Evolutionary conservation across 2,797 vertebrate species (phyloP).

Genomic region (Intellagama lesueurii): DNA sequence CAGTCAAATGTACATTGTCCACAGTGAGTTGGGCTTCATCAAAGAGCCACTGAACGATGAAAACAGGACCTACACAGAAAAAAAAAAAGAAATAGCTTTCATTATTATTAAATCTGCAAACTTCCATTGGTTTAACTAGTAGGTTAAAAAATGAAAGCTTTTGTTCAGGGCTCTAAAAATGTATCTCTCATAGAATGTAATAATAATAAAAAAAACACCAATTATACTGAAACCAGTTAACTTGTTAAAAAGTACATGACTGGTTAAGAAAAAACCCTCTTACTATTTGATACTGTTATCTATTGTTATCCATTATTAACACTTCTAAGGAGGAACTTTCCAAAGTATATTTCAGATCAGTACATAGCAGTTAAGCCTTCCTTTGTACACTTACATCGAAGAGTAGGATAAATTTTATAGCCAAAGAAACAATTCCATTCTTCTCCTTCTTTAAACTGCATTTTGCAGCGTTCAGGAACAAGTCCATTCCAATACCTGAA

Average conservation of each 20-base stretch:
- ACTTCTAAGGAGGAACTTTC: not conserved
- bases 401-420: slow-evolving; percentile 94
- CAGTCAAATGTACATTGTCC: slow-evolving; percentile 95
- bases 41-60: slow-evolving; percentile 98
- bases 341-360: slow-evolving; percentile 1
- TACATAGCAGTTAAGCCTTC: not conserved
- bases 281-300: not conserved
- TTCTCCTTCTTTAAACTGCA: slow-evolving; percentile 88
- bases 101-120: not conserved
- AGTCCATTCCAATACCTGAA: slow-evolving; percentile 92
- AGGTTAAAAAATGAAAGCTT: not conserved
- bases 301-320: not conserved
- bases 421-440: slow-evolving; percentile 99
- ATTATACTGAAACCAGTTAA: not conserved
- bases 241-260: not conserved
- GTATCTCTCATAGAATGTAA: not conserved
- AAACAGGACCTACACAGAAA: slow-evolving; percentile 88
- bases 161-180: not conserved
- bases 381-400: slow-evolving; percentile 86
- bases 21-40: slow-evolving; percentile 96
- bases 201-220: not conserved
- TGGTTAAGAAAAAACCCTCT: not conserved
- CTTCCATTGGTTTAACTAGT: not conserved
- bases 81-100: not conserved
- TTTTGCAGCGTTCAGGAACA: slow-evolving; percentile 90